These are phyloP conservation scores for Ctenomys sociabilis DNA, from an alignment of 2,113 vertebrate species.

Conservation along the genomic window DNA sequence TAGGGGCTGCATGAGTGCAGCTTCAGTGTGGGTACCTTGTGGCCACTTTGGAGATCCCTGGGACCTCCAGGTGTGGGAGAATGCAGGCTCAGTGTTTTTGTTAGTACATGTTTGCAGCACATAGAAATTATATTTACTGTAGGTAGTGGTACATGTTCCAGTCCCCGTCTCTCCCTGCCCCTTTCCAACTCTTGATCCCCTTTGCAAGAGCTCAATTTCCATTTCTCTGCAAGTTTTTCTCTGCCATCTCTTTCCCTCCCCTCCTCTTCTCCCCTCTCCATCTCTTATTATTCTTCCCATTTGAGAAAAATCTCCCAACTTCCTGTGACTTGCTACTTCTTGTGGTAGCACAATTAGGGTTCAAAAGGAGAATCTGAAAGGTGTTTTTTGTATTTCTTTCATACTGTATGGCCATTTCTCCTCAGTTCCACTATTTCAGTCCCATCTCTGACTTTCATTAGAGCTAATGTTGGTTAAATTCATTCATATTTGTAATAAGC, in stretches of 20 bases:
- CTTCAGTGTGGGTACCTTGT: neutral
- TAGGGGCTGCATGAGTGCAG: neutral
- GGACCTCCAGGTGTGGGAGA: neutral
- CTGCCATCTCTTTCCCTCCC: neutral
- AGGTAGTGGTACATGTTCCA: neutral
- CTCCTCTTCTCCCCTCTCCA: neutral
- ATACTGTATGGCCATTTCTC: neutral
- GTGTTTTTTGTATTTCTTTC: neutral
- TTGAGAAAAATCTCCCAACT: neutral
- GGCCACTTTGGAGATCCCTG: neutral
- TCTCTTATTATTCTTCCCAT: neutral
- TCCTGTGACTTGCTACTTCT: neutral
- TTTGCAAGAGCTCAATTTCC: neutral
- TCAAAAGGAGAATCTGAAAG: neutral
- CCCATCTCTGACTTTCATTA: conserved; percentile 7
- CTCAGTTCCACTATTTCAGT: neutral
- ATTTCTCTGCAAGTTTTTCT: neutral
- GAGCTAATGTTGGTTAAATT: neutral
- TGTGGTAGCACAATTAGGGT: neutral
- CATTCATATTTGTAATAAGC: conserved; percentile 1
- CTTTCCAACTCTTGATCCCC: neutral
- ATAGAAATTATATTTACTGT: neutral
- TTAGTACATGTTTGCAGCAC: neutral
- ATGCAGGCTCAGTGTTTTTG: neutral
- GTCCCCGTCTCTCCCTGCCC: neutral